Evolutionary conservation across 2,113 vertebrate genomes (phyloP).

Genomic region (Leptocoma aspasia): DNA sequence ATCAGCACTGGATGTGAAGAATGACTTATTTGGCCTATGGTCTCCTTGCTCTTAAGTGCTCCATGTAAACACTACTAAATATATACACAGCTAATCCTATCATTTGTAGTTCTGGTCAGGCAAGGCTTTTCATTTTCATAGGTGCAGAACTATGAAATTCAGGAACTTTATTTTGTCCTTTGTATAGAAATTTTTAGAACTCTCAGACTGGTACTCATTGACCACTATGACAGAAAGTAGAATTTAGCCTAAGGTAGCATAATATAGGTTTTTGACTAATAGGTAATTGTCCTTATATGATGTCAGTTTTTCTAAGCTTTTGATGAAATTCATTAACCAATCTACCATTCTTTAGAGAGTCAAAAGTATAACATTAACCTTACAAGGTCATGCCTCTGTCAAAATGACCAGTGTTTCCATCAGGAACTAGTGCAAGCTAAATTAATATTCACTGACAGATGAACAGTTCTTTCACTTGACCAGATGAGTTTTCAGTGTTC

Average conservation of each 20-base stretch:
- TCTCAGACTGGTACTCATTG: neutral
- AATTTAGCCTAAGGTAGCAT: neutral
- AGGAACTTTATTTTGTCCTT: neutral
- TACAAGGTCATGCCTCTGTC: neutral
- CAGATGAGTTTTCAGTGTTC: neutral
- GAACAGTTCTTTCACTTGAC: neutral
- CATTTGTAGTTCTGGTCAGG: neutral
- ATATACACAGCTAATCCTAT: neutral
- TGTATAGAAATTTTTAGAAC: neutral
- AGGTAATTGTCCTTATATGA: neutral
- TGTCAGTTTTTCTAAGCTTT: neutral
- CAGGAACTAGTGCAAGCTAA: neutral
- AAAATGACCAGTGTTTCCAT: neutral
- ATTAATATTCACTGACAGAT: neutral
- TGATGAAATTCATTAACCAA: neutral
- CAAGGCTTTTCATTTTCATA: neutral
- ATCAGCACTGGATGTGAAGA: rapidly evolving
- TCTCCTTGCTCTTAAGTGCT: neutral
- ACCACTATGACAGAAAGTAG: neutral
- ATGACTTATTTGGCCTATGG: neutral
- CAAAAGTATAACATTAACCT: neutral
- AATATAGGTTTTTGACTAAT: neutral
- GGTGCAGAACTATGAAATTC: neutral
- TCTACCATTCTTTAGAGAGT: neutral
- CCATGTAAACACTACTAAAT: neutral